Conservation (phyloP, 53 echinoderm and acorn worm species). For the Patiria pectinifera region DNA sequence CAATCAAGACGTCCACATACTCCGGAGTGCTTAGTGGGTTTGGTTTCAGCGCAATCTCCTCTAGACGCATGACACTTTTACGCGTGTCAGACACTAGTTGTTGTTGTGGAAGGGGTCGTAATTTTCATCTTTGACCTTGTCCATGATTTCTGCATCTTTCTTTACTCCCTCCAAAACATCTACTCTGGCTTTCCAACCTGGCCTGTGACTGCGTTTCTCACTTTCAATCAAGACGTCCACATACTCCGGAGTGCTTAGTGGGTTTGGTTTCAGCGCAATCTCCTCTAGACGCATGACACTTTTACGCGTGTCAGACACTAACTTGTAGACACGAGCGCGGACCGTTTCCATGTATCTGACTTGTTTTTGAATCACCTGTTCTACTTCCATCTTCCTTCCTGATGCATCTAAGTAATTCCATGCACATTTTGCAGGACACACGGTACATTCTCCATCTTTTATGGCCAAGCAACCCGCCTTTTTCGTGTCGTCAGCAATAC, state of each 20-base stretch:
- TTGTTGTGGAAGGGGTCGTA: constrained; percentile 64
- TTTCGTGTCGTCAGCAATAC: constrained; percentile 12
- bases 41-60: constrained; percentile 75
- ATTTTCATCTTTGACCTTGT: constrained; percentile 48
- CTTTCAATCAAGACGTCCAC: constrained; percentile 64
- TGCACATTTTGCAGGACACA: constrained; percentile 58
- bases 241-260: constrained; percentile 66
- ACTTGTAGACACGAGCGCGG: constrained; percentile 11
- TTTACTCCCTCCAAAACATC: constrained; percentile 44
- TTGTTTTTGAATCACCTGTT: constrained; percentile 58
- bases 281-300: constrained; percentile 69
- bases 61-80: constrained; percentile 58
- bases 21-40: constrained; percentile 64
- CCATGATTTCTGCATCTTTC: constrained; percentile 67
- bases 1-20: constrained; percentile 70
- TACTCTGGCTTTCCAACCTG: constrained; percentile 62
- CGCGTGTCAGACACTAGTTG: constrained; percentile 29
- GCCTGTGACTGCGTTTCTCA: constrained; percentile 36
- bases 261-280: constrained; percentile 72
- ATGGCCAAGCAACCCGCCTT: constrained; percentile 54
- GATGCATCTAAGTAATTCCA: constrained; percentile 68
- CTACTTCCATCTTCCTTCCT: constrained; percentile 59
- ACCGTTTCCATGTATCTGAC: constrained; percentile 12
- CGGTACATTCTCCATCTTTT: constrained; percentile 28
- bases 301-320: constrained; percentile 24